Evolutionary conservation across 2,797 vertebrate species (phyloP), one percentile per base, ranked within the genome.

Genomic region (Saguinus oedipus): DNA sequence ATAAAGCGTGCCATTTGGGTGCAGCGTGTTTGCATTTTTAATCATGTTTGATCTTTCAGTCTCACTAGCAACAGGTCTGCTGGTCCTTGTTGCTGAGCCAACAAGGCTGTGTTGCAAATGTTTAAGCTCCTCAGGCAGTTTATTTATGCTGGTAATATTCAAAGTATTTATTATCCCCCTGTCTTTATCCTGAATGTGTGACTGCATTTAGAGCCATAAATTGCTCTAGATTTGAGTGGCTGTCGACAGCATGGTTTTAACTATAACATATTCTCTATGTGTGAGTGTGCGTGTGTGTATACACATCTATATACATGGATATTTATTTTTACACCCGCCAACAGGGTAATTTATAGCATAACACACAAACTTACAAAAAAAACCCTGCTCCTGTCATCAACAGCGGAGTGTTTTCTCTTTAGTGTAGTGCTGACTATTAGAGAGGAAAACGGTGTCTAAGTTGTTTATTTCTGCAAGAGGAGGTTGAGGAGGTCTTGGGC

Each of bases 281-380:
- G 46, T 72, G 57, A 75, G 76, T 72, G 22, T 70, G 19, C 36
- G n/a, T 97, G 44, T 78, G 26, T 68, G 44, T 92, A 42, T 39
- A 4, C 53, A 96, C 36, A 93, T 81, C 87, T 59, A 46, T 87
- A 61, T 88, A 92, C 81, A 55, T 86, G 55, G 92, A 42, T 96
- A 75, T 96, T 93, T 96, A 94, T 96, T 96, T 88, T 95, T 70
- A 94, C 50, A 55, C 30, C 59, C 88, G 93, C 30, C 8, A 93
- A 64, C 46, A 94, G 85, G 53, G 61, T 91, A 95, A 97, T 97
- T 96, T 96, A 95, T 97, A 97, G 94, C 81, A 90, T 42, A 92
- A 87, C 61, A 90, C 59, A 93, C 14, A 96, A 20, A 44, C 70
- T 95, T 90, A 2, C 78, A 48, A 78, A 91, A 90, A 89, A 48